Conservation (phyloP, 1,140 invertebrate genomes). For the Globodera rostochiensis region DNA sequence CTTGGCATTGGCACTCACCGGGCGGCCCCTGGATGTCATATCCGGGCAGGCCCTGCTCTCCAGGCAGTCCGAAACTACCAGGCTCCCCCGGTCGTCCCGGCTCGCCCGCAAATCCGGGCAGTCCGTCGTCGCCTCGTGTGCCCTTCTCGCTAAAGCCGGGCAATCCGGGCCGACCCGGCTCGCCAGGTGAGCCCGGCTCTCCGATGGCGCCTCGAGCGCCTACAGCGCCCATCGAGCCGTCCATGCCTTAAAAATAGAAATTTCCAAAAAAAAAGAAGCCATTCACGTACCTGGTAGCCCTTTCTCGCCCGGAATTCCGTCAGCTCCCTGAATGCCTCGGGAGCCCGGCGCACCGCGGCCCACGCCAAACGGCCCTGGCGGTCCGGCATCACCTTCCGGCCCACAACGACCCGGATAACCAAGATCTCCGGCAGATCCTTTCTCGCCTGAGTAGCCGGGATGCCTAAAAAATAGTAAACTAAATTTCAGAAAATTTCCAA, state of each 20-base stretch:
- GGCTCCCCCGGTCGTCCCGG: slow-evolving; percentile 48
- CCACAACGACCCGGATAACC: slow-evolving; percentile 60
- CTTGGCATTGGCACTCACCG: slow-evolving; percentile 31
- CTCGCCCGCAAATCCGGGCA: slow-evolving; percentile 36
- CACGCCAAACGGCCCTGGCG: slow-evolving; percentile 57
- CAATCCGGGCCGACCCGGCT: slow-evolving; percentile 40
- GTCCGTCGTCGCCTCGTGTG: slow-evolving; percentile 59
- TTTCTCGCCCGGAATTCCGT: slow-evolving; percentile 62
- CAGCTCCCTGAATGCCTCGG: slow-evolving; percentile 59
- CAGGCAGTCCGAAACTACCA: slow-evolving; percentile 46
- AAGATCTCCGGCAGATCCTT: slow-evolving; percentile 50
- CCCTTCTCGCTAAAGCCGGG: slow-evolving; percentile 58
- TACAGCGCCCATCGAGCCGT: slow-evolving; percentile 57
- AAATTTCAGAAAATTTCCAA: background rate
- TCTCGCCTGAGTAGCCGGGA: slow-evolving; percentile 36
- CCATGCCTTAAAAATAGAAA: slow-evolving; percentile 39
- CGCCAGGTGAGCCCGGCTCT: slow-evolving; percentile 49
- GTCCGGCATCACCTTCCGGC: slow-evolving; percentile 61
- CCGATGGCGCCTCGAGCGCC: slow-evolving; percentile 60
- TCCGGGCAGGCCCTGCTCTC: slow-evolving; percentile 59
- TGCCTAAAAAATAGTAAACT: background rate
- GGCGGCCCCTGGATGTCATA: slow-evolving; percentile 64
- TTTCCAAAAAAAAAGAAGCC: background rate
- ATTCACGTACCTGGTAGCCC: slow-evolving; percentile 46
- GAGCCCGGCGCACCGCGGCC: slow-evolving; percentile 54